phyloP scores from a whole-genome alignment of 1,140 invertebrate genomes.

The Lordiphosa clarofinis region DNA sequence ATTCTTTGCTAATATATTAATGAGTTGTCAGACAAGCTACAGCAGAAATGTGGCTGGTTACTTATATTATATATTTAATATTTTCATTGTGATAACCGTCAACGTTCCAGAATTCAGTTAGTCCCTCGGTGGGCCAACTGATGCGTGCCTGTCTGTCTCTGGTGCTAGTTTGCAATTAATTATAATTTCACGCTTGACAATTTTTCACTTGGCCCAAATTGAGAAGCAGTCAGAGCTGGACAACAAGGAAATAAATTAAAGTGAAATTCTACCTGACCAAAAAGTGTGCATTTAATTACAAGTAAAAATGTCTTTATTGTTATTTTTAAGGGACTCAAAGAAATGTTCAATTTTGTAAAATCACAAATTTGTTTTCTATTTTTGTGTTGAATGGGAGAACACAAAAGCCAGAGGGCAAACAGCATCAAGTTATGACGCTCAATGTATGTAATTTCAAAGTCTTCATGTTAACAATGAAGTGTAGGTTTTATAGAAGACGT shows the following conservation, averaged over 20 bases:
- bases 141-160: slow-evolving; percentile 36
- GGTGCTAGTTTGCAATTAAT: slow-evolving; percentile 59
- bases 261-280: background rate
- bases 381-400: background rate
- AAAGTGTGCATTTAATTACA: too few species aligned
- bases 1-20: too few species aligned
- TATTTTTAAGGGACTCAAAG: too few species aligned
- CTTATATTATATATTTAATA: background rate
- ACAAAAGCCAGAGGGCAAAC: slow-evolving; percentile 18
- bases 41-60: too few species aligned
- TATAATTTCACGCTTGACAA: slow-evolving; percentile 72
- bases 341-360: too few species aligned
- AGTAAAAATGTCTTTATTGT: too few species aligned
- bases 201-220: slow-evolving; percentile 48
- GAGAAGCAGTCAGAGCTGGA: slow-evolving; percentile 1
- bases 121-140: slow-evolving; percentile 5
- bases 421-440: slow-evolving; percentile 38
- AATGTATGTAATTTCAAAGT: slow-evolving; percentile 54
- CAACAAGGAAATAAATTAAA: background rate
- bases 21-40: too few species aligned
- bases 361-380: background rate
- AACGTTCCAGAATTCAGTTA: background rate
- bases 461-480: slow-evolving; percentile 72
- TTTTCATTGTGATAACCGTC: background rate
- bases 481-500: slow-evolving; percentile 71